Base-by-base conservation (phyloP, 2,888 invertebrate species). In the Synergus laeviventris region DNA sequence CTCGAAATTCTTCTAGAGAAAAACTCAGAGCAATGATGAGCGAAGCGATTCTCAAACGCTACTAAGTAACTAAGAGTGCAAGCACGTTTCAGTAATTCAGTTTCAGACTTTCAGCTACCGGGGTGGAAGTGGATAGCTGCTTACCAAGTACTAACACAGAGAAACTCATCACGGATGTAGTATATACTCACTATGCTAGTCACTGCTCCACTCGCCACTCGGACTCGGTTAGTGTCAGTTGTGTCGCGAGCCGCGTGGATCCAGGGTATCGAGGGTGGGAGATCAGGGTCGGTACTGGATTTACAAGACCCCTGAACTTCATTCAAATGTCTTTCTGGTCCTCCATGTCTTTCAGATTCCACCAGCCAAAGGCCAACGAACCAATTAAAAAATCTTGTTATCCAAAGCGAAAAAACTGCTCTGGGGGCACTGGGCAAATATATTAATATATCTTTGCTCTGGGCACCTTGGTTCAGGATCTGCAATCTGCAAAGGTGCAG, bases 21-120 rank as follows among this genome's bases (percentile, higher is more conserved):
- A 21, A 56, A 1, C 18, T 16, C 11, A 9, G 54, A 0, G 9
- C 11, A 56, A 21, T 11, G 8, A 18, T n/a, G 54, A 21, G n/a
- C 54, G 21, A 56, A 56, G 18, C 54, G 54, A 18, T 56, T 56
- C 54, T 56, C 54, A 56, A 56, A 18, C 54, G 54, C 54, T 56
- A 56, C 54, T n/a, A n/a, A n/a, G n/a, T n/a, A n/a, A n/a, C n/a
- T n/a, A n/a, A n/a, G n/a, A n/a, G n/a, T 56, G 54, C 54, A 56
- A 56, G 21, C 54, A 18, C 18, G 54, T n/a, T n/a, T n/a, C n/a
- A n/a, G n/a, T n/a, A n/a, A n/a, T n/a, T n/a, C n/a, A n/a, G n/a
- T n/a, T n/a, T n/a, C n/a, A n/a, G n/a, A n/a, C n/a, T 56, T 56
- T 8, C 11, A 56, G 54, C 54, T 56, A 56, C 54, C 54, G 54